A percentile compares a stretch with the other conserved stretches of the same genome.
phyloP scores from a whole-genome alignment of 2,888 invertebrate species.

The Fabriciana adippe region DNA sequence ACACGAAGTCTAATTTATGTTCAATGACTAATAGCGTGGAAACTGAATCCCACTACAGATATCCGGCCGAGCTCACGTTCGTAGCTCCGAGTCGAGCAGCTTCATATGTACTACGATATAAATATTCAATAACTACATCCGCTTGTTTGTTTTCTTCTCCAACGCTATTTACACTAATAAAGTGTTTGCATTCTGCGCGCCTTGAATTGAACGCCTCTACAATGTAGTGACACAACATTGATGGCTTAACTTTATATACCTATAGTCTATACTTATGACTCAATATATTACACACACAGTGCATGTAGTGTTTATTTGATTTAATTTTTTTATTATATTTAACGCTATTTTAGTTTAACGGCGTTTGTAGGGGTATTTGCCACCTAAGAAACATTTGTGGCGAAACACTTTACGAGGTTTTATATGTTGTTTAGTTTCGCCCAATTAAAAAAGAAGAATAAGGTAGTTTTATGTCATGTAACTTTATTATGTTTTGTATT shows the following conservation, averaged over 20 bases:
- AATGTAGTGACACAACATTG: constrained; percentile 16
- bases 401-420: too few relatives aligned
- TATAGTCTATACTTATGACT: not conserved
- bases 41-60: constrained; percentile 2
- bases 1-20: not conserved
- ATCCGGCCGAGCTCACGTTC: constrained; percentile 20
- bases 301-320: too few relatives aligned
- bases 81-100: not conserved
- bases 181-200: constrained; percentile 21
- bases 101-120: constrained; percentile 18
- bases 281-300: not conserved
- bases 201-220: constrained; percentile 9
- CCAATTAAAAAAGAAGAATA: too few relatives aligned
- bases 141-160: constrained; percentile 32
- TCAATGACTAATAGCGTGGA: constrained; percentile 1
- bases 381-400: too few relatives aligned
- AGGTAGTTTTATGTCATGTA: too few relatives aligned
- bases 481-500: too few relatives aligned
- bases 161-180: constrained; percentile 24
- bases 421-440: too few relatives aligned
- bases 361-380: too few relatives aligned
- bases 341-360: too few relatives aligned
- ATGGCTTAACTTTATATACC: not conserved
- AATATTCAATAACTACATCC: constrained; percentile 30
- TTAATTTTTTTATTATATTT: too few relatives aligned